These are phyloP conservation scores for Clunio marinus DNA, from an alignment of 2,888 invertebrate species.

Conservation along the genomic window DNA sequence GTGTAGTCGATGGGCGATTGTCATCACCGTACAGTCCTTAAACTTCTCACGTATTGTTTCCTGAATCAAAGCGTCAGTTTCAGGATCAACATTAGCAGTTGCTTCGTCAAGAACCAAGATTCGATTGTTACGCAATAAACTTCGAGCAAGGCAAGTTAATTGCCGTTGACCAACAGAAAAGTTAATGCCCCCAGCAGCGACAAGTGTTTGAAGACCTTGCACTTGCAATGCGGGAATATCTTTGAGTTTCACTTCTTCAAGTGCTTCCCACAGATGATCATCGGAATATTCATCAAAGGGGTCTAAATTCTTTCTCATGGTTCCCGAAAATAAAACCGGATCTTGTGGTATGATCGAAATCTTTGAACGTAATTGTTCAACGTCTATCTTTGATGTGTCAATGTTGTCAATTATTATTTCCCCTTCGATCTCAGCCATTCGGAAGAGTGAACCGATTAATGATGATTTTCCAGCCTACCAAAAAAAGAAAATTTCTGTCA, in stretches of 20 bases:
- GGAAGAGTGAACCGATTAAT: slow-evolving; percentile 56
- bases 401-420: slow-evolving; percentile 66
- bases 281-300: slow-evolving; percentile 70
- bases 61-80: slow-evolving; percentile 74
- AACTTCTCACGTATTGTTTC: slow-evolving; percentile 71
- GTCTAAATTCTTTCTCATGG: slow-evolving; percentile 63
- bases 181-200: slow-evolving; percentile 58
- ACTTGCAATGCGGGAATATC: slow-evolving; percentile 52
- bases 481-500: neutral
- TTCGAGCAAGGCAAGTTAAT: slow-evolving; percentile 76
- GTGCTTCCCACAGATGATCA: slow-evolving; percentile 63
- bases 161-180: slow-evolving; percentile 63
- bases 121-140: slow-evolving; percentile 70
- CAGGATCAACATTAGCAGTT: slow-evolving; percentile 61
- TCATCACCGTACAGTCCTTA: slow-evolving; percentile 72
- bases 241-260: slow-evolving; percentile 66
- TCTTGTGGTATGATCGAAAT: slow-evolving; percentile 62
- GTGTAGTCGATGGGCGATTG: slow-evolving; percentile 82
- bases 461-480: slow-evolving; percentile 65
- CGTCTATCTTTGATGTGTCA: slow-evolving; percentile 56
- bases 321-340: slow-evolving; percentile 53
- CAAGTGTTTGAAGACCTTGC: slow-evolving; percentile 53
- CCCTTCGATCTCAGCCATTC: slow-evolving; percentile 63
- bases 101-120: slow-evolving; percentile 70
- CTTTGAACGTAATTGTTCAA: slow-evolving; percentile 58